Evolutionary conservation across 2,797 vertebrate genomes (phyloP), one percentile per base, ranked within the genome.

Genomic region (Enteromius unitaeniatus): DNA sequence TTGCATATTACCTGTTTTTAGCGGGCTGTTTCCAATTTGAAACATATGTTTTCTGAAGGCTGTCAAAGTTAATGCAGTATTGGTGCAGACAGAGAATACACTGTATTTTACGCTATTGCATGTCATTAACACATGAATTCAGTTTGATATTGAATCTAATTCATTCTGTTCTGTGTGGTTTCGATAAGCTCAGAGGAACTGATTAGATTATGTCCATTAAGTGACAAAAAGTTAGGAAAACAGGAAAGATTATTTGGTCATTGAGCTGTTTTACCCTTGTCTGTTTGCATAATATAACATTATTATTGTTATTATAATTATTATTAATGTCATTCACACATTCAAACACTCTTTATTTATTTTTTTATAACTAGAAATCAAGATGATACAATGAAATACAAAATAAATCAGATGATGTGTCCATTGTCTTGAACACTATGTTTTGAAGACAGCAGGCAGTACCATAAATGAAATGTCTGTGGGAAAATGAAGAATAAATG

Each of bases 401-500:
- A 23, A 28, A 67, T 3, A 75, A 75, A 51, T 28, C 23, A 68
- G 53, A 68, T 42, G 21, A 73, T 23, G 6, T n/a, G 14, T 75
- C 42, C 42, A 65, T 26, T 28, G 23, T 53, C 17, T 47, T 67
- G 58, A 81, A 78, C 15, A 45, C 10, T 69, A 40, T 19, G 17
- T 26, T 14, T 37, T 49, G 11, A 51, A 40, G 14, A 53, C 19
- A 21, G n/a, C 7, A n/a, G 28, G 74, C 17, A 49, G 62, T 78
- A 55, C 51, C 49, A 58, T 83, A 49, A 55, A 79, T 28, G 14
- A 72, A 79, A 47, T 77, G 80, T 86, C 77, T 28, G 70, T 79
- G 65, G 68, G 11, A 78, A 89, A 86, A 83, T 86, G 79, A 89
- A 69, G 75, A 62, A 82, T 85, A n/a, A 78, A 83, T 77, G 84